Conservation (phyloP, 2,888 invertebrate species). For the Apamea crenata region DNA sequence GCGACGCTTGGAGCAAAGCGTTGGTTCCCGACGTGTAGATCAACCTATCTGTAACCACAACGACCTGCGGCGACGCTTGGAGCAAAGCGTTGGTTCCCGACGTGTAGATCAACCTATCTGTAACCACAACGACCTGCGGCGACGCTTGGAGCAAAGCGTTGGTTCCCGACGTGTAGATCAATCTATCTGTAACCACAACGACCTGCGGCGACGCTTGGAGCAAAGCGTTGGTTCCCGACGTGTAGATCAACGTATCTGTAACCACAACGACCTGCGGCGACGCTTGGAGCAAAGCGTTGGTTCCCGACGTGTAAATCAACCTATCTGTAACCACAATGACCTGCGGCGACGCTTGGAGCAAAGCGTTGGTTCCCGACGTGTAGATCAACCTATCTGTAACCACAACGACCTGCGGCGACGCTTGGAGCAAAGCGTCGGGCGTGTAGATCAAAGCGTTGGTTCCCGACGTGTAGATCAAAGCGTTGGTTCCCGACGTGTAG, state of each 20-base stretch:
- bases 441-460: too few species aligned
- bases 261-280: background rate
- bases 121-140: background rate
- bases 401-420: background rate
- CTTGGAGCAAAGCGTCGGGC: too few species aligned
- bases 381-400: background rate
- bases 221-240: too few species aligned
- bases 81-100: too few species aligned
- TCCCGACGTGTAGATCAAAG: too few species aligned
- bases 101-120: background rate
- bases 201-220: background rate
- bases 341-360: background rate
- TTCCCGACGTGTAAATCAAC: background rate
- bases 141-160: too few species aligned
- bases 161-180: background rate
- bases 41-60: too few species aligned
- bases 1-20: too few species aligned
- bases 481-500: too few species aligned
- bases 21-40: too few species aligned
- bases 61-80: background rate
- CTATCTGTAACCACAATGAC: background rate
- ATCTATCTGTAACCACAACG: background rate
- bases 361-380: too few species aligned
- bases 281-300: too few species aligned
- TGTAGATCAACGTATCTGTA: background rate